Percentiles rank a stretch among this genome's conserved stretches.
phyloP scores from a whole-genome alignment of 2,797 vertebrate genomes.

The Pteronotus mesoamericanus region DNA sequence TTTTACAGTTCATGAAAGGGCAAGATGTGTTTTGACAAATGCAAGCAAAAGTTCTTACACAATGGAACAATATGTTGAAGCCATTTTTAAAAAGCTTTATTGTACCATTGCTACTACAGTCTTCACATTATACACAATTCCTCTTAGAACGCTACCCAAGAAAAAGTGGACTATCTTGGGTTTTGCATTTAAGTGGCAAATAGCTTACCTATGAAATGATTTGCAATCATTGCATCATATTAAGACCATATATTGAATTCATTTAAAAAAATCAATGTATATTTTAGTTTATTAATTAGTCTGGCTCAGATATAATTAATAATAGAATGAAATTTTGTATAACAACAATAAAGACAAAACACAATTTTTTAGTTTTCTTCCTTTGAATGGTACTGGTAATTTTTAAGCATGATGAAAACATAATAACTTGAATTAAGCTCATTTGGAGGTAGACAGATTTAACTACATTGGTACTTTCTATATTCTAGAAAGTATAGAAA shows the following conservation, averaged over 20 bases:
- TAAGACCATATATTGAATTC: background rate
- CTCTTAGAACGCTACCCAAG: constrained; percentile 40
- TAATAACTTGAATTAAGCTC: constrained; percentile 6
- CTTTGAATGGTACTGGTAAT: background rate
- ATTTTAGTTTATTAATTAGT: background rate
- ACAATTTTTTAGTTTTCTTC: background rate
- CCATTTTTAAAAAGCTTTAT: constrained; percentile 70
- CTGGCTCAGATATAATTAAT: background rate
- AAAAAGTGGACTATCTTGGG: background rate
- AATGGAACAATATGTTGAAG: constrained; percentile 70
- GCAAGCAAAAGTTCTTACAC: constrained; percentile 61
- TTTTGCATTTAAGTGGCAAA: background rate
- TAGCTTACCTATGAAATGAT: background rate
- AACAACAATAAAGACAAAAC: background rate
- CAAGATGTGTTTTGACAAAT: constrained; percentile 51
- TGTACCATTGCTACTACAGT: constrained; percentile 58
- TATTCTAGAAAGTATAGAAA: constrained; percentile 1
- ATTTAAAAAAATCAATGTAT: background rate
- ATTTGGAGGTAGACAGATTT: constrained; percentile 8
- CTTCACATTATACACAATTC: constrained; percentile 45
- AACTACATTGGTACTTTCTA: background rate
- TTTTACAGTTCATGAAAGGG: constrained; percentile 39
- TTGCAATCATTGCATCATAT: background rate
- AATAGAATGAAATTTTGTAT: background rate
- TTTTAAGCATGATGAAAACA: background rate